phyloP scores from a whole-genome alignment of 2,888 invertebrate genomes.

The Drosophila sordidapex region DNA sequence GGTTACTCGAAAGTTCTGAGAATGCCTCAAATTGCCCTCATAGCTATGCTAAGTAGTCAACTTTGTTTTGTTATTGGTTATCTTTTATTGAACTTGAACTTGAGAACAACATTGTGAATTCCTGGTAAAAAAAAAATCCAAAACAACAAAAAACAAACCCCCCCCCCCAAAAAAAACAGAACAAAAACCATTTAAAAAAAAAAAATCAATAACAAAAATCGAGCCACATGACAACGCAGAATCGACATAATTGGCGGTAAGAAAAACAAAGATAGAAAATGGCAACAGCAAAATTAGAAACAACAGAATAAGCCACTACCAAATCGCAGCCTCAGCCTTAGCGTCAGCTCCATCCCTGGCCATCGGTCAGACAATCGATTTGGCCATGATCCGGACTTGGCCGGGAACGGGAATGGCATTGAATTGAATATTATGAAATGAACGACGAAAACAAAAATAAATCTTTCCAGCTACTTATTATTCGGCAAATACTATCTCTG shows the following conservation, averaged over 20 bases:
- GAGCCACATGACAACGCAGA: constrained; percentile 50
- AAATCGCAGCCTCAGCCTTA: background rate
- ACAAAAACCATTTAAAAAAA: constrained; percentile 2
- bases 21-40: constrained; percentile 45
- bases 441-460: constrained; percentile 72
- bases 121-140: constrained; percentile 50
- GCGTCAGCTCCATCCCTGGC: constrained; percentile 9
- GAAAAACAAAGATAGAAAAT: constrained; percentile 8
- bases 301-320: constrained; percentile 2
- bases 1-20: constrained; percentile 57
- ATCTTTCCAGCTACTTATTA: constrained; percentile 49
- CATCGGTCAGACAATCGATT: constrained; percentile 2
- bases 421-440: constrained; percentile 67
- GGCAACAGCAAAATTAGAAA: background rate
- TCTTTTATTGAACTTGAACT: constrained; percentile 70
- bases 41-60: constrained; percentile 54
- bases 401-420: constrained; percentile 29
- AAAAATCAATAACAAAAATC: constrained; percentile 23
- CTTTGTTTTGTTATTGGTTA: constrained; percentile 16
- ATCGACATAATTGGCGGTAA: constrained; percentile 26
- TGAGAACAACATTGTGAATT: constrained; percentile 63
- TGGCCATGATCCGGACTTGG: constrained; percentile 18
- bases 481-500: constrained; percentile 17
- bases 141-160: constrained; percentile 32
- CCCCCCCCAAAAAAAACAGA: constrained; percentile 1